Conservation (phyloP, 2,888 invertebrate species). For the Hydraecia micacea region DNA sequence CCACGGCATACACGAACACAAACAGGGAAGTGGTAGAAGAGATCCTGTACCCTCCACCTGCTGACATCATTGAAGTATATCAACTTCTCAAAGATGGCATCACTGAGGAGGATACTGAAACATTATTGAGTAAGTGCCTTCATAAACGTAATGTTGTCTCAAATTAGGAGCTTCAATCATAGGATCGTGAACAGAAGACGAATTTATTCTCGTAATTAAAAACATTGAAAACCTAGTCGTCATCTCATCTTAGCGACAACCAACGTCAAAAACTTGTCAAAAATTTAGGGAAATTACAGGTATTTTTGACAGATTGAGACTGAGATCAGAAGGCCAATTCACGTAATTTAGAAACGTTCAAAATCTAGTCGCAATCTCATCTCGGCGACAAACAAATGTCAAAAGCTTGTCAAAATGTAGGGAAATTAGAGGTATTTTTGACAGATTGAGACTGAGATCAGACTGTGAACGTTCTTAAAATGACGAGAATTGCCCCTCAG, state of each 20-base stretch:
- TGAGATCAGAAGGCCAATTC: neutral
- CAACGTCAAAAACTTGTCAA: neutral
- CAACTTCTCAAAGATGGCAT: constrained; percentile 61
- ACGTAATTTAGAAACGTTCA: no score
- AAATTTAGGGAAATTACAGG: neutral
- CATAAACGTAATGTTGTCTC: neutral
- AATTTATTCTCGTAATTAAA: neutral
- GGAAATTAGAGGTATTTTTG: no score
- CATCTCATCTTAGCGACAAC: neutral
- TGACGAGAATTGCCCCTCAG: no score
- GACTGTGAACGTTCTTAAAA: no score
- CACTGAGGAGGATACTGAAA: constrained; percentile 57
- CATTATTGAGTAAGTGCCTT: constrained; percentile 69
- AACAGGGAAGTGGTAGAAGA: constrained; percentile 72
- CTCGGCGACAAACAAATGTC: no score
- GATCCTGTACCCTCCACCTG: constrained; percentile 74
- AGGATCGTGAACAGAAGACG: neutral
- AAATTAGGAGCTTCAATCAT: neutral
- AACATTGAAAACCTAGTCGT: neutral
- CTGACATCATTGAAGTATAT: constrained; percentile 76
- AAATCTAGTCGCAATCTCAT: no score
- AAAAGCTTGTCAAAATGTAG: no score
- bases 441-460: no score
- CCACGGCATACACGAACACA: constrained; percentile 76
- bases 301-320: neutral